phyloP scores from a whole-genome alignment of 2,113 vertebrate species.

The Cryptomyrus ogoouensis region DNA sequence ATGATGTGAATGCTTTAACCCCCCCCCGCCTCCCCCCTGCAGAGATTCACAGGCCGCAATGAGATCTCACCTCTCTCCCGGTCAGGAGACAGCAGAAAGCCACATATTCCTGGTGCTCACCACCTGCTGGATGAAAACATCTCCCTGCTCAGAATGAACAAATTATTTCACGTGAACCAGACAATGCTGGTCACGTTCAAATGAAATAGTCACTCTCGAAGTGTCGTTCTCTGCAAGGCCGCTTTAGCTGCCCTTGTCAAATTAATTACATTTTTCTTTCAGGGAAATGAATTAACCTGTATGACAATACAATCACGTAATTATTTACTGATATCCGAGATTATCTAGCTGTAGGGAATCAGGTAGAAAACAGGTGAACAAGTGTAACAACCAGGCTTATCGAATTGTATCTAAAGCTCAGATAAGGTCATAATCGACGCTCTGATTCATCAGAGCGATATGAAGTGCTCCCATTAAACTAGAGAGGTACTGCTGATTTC shows the following conservation, averaged over 20 bases:
- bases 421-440: not conserved
- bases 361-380: not conserved
- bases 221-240: not conserved
- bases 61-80: not conserved
- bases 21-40: not conserved
- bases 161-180: constrained; percentile 3
- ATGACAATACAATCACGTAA: not conserved
- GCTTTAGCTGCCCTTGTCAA: not conserved
- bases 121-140: not conserved
- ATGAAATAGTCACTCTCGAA: constrained; percentile 2
- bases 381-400: not conserved
- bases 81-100: not conserved
- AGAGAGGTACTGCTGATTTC: not conserved
- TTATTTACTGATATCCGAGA: not conserved
- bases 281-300: not conserved
- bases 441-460: not conserved
- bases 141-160: not conserved
- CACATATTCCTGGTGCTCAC: not conserved
- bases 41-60: not conserved
- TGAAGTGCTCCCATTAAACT: not conserved
- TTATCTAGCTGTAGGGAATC: not conserved
- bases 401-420: not conserved
- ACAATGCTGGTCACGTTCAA: not conserved
- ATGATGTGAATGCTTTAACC: not conserved
- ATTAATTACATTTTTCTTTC: constrained; percentile 14